A percentile compares a stretch with the other conserved stretches of the same genome.
Evolutionary conservation across 2,888 invertebrate species (phyloP).

Genomic region (Lithodes maja): DNA sequence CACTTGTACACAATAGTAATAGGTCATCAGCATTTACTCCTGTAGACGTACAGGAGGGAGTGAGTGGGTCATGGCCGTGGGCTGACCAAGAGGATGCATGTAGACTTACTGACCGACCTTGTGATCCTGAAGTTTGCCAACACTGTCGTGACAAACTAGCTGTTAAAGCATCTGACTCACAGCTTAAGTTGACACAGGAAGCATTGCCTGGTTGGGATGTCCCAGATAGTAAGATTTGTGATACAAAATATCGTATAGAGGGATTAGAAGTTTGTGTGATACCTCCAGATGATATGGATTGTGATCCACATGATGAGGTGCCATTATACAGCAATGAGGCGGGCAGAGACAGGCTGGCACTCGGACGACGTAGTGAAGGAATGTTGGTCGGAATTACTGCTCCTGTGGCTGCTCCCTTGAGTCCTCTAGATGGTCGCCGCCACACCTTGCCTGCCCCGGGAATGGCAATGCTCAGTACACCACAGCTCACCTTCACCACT

Average conservation of each 20-base stretch:
- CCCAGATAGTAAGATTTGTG: not conserved
- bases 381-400: not conserved
- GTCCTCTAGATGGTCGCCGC: constrained; percentile 52
- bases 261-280: constrained; percentile 25
- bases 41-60: constrained; percentile 38
- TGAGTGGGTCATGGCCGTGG: constrained; percentile 46
- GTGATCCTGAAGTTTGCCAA: constrained; percentile 34
- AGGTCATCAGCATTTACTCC: constrained; percentile 44
- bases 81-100: constrained; percentile 55
- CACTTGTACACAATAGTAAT: not conserved
- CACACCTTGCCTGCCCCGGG: constrained; percentile 63
- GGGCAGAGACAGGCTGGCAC: not conserved
- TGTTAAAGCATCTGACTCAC: not conserved
- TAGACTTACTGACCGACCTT: constrained; percentile 48
- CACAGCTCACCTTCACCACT: constrained; percentile 57
- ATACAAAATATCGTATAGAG: not conserved
- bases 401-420: not conserved
- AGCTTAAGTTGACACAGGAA: not conserved
- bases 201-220: not conserved
- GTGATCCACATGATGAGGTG: not conserved
- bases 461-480: constrained; percentile 20
- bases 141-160: constrained; percentile 36
- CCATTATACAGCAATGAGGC: not conserved
- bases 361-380: constrained; percentile 38
- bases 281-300: constrained; percentile 15